Percentiles rank a stretch among this genome's conserved stretches.
phyloP scores from a whole-genome alignment of 2,888 invertebrate species.

The Trachelus stipa region DNA sequence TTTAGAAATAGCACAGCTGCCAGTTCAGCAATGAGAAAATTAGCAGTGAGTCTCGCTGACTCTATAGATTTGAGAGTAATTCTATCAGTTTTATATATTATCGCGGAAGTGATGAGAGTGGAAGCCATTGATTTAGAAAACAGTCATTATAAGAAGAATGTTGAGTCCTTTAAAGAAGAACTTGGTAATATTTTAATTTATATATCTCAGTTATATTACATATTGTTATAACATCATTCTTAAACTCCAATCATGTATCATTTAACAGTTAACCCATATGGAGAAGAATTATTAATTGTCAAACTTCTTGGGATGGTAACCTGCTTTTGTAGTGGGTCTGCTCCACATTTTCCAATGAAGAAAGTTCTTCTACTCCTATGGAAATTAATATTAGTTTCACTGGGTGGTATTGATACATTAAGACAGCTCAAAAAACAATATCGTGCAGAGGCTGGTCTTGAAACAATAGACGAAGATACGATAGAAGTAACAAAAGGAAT shows the following conservation, averaged over 20 bases:
- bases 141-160: slow-evolving; percentile 69
- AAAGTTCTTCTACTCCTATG: slow-evolving; percentile 94
- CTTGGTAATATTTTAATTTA: slow-evolving; percentile 62
- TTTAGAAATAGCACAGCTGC: slow-evolving; percentile 75
- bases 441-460: slow-evolving; percentile 78
- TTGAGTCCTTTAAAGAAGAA: slow-evolving; percentile 74
- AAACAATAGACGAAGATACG: slow-evolving; percentile 90
- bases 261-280: slow-evolving; percentile 68
- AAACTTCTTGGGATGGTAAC: slow-evolving; percentile 96
- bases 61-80: slow-evolving; percentile 93
- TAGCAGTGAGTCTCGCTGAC: slow-evolving; percentile 88
- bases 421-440: slow-evolving; percentile 81
- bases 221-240: neutral
- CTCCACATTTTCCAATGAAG: slow-evolving; percentile 98
- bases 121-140: slow-evolving; percentile 67
- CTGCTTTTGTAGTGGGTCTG: slow-evolving; percentile 93
- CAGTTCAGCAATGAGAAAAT: slow-evolving; percentile 79
- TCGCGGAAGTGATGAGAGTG: slow-evolving; percentile 92
- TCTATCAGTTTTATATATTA: slow-evolving; percentile 92
- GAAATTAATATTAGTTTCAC: slow-evolving; percentile 92
- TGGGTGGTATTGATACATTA: slow-evolving; percentile 91
- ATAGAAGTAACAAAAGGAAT: slow-evolving; percentile 93
- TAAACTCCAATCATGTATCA: slow-evolving; percentile 2
- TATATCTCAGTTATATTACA: slow-evolving; percentile 18
- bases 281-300: slow-evolving; percentile 88